A percentile compares a stretch with the other conserved stretches of the same genome.
phyloP scores from a whole-genome alignment of 1,140 invertebrate species.

The Tribolium castaneum region DNA sequence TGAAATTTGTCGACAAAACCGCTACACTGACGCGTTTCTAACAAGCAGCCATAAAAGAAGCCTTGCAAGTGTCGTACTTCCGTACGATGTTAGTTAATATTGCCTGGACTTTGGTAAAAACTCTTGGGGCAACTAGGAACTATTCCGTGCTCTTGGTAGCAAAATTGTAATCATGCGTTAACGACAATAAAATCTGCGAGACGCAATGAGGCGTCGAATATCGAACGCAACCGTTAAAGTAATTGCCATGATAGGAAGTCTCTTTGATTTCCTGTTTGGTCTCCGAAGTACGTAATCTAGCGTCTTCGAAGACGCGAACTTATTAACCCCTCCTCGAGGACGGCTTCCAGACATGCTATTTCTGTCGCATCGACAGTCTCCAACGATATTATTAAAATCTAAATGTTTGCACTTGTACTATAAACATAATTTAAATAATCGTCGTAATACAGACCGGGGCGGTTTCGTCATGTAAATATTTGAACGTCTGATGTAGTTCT shows the following conservation, averaged over 20 bases:
- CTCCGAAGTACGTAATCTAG: not conserved
- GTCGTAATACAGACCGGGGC: slow-evolving; percentile 2
- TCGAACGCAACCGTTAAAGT: slow-evolving; percentile 21
- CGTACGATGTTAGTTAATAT: not conserved
- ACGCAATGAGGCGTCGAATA: not conserved
- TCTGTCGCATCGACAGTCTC: slow-evolving; percentile 2
- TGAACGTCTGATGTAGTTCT: slow-evolving; percentile 27
- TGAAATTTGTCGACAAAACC: not conserved
- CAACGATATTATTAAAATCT: slow-evolving; percentile 24
- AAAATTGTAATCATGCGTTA: no score
- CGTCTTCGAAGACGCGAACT: not conserved
- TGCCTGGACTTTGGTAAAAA: not conserved
- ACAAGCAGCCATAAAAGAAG: not conserved
- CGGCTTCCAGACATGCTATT: not conserved
- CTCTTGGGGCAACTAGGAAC: not conserved
- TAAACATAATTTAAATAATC: slow-evolving; percentile 35
- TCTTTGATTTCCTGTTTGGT: slow-evolving; percentile 26
- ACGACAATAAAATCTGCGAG: not conserved
- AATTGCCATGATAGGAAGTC: not conserved
- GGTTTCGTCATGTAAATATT: slow-evolving; percentile 32
- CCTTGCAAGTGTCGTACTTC: not conserved
- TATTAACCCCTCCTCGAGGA: not conserved
- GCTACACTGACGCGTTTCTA: not conserved
- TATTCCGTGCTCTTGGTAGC: no score
- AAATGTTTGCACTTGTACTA: slow-evolving; percentile 14